Conservation (phyloP, 2,888 invertebrate species). For the Protodeltote pygarga region DNA sequence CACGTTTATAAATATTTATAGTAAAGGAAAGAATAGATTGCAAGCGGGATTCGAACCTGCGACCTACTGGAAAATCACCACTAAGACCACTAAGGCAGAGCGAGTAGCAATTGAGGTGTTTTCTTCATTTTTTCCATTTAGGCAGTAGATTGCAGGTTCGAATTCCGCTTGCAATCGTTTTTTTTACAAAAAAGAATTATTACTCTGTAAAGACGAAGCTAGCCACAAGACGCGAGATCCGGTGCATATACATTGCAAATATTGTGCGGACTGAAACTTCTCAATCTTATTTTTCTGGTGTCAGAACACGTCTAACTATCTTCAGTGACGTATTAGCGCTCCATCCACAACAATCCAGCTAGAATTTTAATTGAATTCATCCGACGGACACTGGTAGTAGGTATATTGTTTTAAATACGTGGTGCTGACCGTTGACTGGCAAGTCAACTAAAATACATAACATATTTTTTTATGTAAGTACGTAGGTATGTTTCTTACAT, state of each 20-base stretch:
- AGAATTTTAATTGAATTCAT: slow-evolving; percentile 40
- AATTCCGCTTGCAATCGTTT: not conserved
- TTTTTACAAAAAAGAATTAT: not conserved
- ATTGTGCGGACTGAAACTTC: slow-evolving; percentile 1
- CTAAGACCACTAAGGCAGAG: too few species aligned
- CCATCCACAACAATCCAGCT: slow-evolving; percentile 17
- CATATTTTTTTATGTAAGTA: not conserved
- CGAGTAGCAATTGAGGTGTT: too few species aligned
- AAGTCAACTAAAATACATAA: too few species aligned
- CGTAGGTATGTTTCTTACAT: not conserved
- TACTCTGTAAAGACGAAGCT: not conserved
- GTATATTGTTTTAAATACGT: slow-evolving; percentile 19
- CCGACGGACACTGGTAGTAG: slow-evolving; percentile 18
- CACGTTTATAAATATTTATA: too few species aligned
- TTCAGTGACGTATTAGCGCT: slow-evolving; percentile 34
- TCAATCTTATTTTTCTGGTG: not conserved
- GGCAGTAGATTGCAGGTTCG: too few species aligned
- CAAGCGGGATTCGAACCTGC: too few species aligned
- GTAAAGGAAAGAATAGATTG: too few species aligned
- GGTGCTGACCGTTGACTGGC: not conserved
- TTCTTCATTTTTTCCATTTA: too few species aligned
- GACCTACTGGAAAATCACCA: too few species aligned
- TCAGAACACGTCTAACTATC: slow-evolving; percentile 4
- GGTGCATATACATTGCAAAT: too few species aligned
- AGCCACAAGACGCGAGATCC: not conserved